Evolutionary conservation across 2,888 invertebrate species (phyloP).

Genomic region (Maniola hyperantus): DNA sequence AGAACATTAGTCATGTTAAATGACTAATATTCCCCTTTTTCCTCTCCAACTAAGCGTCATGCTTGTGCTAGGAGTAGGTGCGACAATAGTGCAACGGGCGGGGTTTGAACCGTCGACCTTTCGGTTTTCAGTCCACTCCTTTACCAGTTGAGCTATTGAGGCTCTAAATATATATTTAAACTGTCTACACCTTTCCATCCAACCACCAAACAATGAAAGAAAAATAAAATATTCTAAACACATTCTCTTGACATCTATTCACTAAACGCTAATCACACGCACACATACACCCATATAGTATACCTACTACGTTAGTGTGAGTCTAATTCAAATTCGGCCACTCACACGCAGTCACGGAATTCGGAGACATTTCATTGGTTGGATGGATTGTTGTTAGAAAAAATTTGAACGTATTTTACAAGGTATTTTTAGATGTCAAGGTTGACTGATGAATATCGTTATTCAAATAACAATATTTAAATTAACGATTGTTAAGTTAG

Average conservation of each 20-base stretch:
- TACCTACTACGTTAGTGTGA: constrained; percentile 50
- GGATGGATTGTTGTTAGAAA: constrained; percentile 25
- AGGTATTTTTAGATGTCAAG: constrained; percentile 12
- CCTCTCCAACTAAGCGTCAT: too few species aligned
- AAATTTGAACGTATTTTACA: constrained; percentile 7
- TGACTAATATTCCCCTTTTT: too few species aligned
- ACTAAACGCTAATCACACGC: constrained; percentile 68
- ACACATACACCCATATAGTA: constrained; percentile 30
- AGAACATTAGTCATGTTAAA: too few species aligned
- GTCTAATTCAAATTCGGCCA: constrained; percentile 70
- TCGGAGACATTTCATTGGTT: constrained; percentile 35
- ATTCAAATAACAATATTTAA: not conserved
- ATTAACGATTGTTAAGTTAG: too few species aligned
- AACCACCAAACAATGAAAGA: constrained; percentile 52
- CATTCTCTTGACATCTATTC: constrained; percentile 61
- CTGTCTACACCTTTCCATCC: constrained; percentile 32
- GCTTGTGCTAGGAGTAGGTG: too few species aligned
- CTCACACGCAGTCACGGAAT: constrained; percentile 52
- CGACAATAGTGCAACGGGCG: too few species aligned
- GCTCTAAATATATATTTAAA: too few species aligned
- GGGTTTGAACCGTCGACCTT: too few species aligned
- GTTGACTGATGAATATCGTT: not conserved
- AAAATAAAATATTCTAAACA: constrained; percentile 56
- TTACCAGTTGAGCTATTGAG: too few species aligned
- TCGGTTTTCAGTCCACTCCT: too few species aligned